Evolutionary conservation across 2,797 vertebrate genomes (phyloP), one percentile per base, ranked within the genome.

Genomic region (Scarus forsteni): DNA sequence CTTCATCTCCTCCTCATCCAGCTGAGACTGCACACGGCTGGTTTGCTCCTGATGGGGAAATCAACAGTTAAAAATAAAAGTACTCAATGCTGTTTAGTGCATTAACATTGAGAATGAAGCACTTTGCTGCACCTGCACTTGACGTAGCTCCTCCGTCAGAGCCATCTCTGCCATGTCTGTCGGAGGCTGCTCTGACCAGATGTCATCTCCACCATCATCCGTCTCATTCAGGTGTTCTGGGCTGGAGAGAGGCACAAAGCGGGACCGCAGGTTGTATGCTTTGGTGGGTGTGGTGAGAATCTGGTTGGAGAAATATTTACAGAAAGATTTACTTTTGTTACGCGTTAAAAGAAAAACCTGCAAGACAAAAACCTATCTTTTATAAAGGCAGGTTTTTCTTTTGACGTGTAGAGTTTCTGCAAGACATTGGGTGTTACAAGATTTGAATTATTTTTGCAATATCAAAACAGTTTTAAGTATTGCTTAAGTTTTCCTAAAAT

Each of bases 281-380:
- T 96, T 97, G 15, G 96, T 97, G 57, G 98, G 97, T 0, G 97
- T 99, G 11, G 95, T 96, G 81, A 99, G 95, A 77, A 88, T 97
- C 98, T 99, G 86, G 42, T 35, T 67, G n/a, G 70, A 66, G 36
- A 70, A 66, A 77, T 7, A 66, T 66, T 77, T 60, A 3, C 18
- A 59, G 13, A 49, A 52, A 68, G 44, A 5, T 27, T 1, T 3
- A 13, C 49, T 18, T 42, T 48, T 68, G 43, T 16, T 14, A 63
- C 8, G 8, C n/a, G 40, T 4, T 52, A 35, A 53, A 40, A 45
- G 8, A 4, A 56, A 2, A 61, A 59, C 43, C 13, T 11, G n/a
- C 14, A 55, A 19, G 4, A 51, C 34, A 43, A 60, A 1, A n/a
- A 66, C 35, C 10, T 7, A 53, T 14, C 16, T n/a, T 13, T 1